phyloP scores from a whole-genome alignment of 2,113 vertebrate genomes.

The Chaetops frenatus region DNA sequence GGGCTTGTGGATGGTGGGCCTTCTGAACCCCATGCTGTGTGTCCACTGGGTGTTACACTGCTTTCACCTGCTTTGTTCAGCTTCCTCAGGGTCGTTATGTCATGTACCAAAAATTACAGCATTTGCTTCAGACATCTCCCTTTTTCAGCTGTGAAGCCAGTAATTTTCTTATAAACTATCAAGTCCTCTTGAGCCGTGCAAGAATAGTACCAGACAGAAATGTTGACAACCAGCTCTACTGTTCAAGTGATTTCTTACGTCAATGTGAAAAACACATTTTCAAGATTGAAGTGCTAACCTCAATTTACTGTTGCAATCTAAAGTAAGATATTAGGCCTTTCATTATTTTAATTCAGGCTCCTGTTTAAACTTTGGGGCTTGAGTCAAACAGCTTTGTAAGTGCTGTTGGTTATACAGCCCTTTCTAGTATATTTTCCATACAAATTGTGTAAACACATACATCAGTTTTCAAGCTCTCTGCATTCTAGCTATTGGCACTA shows the following conservation, averaged over 20 bases:
- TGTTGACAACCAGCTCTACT: neutral
- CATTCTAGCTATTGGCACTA: neutral
- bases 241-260: neutral
- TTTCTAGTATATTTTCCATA: neutral
- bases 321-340: neutral
- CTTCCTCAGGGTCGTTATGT: neutral
- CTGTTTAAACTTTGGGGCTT: neutral
- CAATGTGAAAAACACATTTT: neutral
- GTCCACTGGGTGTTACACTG: fast-evolving
- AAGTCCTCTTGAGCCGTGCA: neutral
- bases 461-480: neutral
- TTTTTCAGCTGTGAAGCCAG: neutral
- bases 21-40: fast-evolving
- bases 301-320: neutral
- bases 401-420: neutral
- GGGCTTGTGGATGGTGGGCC: neutral
- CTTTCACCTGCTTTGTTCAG: neutral
- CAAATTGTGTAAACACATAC: neutral
- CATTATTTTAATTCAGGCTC: neutral
- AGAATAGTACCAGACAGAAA: neutral
- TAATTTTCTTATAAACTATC: neutral
- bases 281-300: neutral
- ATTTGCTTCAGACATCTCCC: neutral
- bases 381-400: neutral
- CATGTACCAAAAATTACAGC: neutral